Evolutionary conservation across 2,888 invertebrate species (phyloP).

Genomic region (Tachina lurida): DNA sequence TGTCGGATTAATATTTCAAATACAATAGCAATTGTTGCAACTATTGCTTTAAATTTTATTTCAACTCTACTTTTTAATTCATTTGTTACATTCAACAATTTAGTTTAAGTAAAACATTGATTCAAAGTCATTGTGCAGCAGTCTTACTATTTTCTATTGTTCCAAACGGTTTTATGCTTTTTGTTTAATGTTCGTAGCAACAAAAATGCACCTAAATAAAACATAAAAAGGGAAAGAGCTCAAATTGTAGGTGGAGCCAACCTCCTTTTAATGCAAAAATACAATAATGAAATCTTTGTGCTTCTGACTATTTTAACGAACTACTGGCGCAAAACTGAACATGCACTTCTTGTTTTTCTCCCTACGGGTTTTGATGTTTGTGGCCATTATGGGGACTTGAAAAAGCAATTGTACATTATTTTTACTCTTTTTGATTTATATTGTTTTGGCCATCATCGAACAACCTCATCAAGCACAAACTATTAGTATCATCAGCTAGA

Average conservation of each 20-base stretch:
- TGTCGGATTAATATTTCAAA: slow-evolving; percentile 11
- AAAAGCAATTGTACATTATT: slow-evolving; percentile 21
- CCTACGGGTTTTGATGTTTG: slow-evolving; percentile 44
- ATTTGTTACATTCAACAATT: slow-evolving; percentile 64
- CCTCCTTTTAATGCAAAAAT: slow-evolving; percentile 67
- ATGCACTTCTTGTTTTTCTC: slow-evolving; percentile 47
- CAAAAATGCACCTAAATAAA: slow-evolving; percentile 3
- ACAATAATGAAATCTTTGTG: slow-evolving; percentile 70
- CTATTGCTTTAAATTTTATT: background rate
- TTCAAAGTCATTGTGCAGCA: slow-evolving; percentile 2
- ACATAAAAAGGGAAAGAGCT: background rate
- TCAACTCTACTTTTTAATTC: slow-evolving; percentile 51
- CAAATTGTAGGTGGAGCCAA: slow-evolving; percentile 72
- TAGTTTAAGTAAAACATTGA: slow-evolving; percentile 45
- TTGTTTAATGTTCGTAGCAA: slow-evolving; percentile 18
- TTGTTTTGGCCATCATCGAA: slow-evolving; percentile 66
- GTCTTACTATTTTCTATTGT: slow-evolving; percentile 29
- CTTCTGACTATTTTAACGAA: slow-evolving; percentile 61
- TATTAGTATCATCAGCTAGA: slow-evolving; percentile 61
- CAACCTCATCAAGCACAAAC: slow-evolving; percentile 63
- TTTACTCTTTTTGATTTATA: slow-evolving; percentile 63
- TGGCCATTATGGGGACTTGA: slow-evolving; percentile 56
- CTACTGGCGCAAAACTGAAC: slow-evolving; percentile 55
- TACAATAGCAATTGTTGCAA: slow-evolving; percentile 62
- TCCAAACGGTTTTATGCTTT: slow-evolving; percentile 45